A percentile compares a stretch with the other conserved stretches of the same genome.
These are phyloP conservation scores for Pitangus sulphuratus DNA, from an alignment of 2,797 vertebrate genomes.

Conservation along the genomic window DNA sequence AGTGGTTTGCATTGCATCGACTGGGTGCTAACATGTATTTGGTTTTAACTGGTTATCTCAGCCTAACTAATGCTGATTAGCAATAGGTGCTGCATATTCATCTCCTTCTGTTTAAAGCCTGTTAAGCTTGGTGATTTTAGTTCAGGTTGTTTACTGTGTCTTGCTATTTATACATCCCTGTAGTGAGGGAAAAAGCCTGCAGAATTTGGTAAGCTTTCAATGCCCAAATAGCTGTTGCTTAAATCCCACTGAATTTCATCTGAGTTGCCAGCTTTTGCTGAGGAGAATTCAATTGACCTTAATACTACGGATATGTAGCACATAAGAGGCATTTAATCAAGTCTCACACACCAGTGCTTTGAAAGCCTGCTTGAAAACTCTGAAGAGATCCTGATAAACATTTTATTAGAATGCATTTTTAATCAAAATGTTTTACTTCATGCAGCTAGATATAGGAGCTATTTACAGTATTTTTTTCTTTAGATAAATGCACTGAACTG, in stretches of 20 bases:
- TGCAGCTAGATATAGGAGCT: neutral
- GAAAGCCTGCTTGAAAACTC: conserved; percentile 6
- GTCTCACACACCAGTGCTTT: neutral
- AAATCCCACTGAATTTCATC: conserved; percentile 26
- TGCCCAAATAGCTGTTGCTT: neutral
- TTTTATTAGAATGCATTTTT: conserved; percentile 9
- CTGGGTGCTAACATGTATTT: neutral
- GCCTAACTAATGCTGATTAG: neutral
- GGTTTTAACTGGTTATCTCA: neutral
- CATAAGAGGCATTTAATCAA: conserved; percentile 22
- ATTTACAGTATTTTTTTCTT: neutral
- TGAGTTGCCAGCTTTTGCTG: conserved; percentile 24
- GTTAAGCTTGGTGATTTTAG: neutral
- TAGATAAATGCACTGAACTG: neutral
- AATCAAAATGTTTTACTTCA: neutral
- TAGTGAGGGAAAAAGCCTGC: neutral
- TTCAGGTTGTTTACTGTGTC: neutral
- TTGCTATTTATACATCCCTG: neutral
- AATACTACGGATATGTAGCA: neutral
- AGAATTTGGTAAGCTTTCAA: conserved; percentile 9
- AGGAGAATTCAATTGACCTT: conserved; percentile 30
- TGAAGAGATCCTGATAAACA: neutral
- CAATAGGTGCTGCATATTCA: neutral
- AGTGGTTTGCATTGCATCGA: neutral
- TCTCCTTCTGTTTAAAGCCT: neutral